Conservation (phyloP, 2,888 invertebrate species). For the Eupelmus urozonus region DNA sequence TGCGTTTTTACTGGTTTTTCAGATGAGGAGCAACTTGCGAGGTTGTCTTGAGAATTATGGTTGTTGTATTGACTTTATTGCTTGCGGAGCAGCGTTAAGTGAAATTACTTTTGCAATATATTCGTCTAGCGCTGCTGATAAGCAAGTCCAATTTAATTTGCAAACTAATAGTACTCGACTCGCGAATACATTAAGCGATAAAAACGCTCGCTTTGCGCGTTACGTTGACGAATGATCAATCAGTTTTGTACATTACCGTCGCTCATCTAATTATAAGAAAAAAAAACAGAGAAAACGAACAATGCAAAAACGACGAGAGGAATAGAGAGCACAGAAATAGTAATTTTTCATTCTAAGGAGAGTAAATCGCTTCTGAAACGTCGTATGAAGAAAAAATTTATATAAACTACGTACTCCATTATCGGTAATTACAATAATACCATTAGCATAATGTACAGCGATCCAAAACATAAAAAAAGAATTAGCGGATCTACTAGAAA, state of each 20-base stretch:
- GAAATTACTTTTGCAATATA: too few relatives aligned
- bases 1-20: too few relatives aligned
- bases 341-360: slow-evolving; percentile 29
- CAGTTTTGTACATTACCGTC: slow-evolving; percentile 30
- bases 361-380: slow-evolving; percentile 35
- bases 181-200: too few relatives aligned
- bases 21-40: too few relatives aligned
- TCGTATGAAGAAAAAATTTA: slow-evolving; percentile 7
- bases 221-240: background rate
- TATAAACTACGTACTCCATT: slow-evolving; percentile 27
- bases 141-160: background rate
- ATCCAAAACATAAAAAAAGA: slow-evolving; percentile 29
- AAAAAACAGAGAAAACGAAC: slow-evolving; percentile 20
- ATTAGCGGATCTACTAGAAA: slow-evolving; percentile 43
- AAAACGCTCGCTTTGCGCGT: background rate
- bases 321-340: slow-evolving; percentile 54
- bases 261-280: slow-evolving; percentile 17
- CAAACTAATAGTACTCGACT: too few relatives aligned
- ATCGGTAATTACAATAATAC: slow-evolving; percentile 49
- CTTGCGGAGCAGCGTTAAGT: too few relatives aligned
- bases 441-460: slow-evolving; percentile 49
- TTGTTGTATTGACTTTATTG: too few relatives aligned
- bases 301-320: slow-evolving; percentile 49
- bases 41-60: too few relatives aligned
- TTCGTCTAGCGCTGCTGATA: too few relatives aligned